A percentile compares a stretch with the other conserved stretches of the same genome.
Evolutionary conservation across 92 coral and sea anemone genomes (phyloP).

Genomic region (Palythoa grandiflora): DNA sequence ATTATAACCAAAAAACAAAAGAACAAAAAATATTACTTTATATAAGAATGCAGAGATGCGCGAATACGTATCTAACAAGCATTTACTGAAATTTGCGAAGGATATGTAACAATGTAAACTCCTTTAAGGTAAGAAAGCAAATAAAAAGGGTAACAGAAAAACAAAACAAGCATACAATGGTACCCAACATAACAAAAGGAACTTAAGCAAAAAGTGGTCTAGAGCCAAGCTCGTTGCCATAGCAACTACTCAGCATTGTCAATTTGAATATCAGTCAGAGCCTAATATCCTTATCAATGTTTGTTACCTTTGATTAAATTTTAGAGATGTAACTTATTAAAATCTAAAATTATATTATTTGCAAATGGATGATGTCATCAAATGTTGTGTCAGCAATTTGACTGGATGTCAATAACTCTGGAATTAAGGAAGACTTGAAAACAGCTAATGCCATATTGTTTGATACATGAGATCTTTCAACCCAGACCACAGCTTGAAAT

Average conservation of each 20-base stretch:
- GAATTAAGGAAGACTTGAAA: slow-evolving; percentile 3
- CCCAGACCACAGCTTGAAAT: slow-evolving; percentile 24
- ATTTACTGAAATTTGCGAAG: slow-evolving; percentile 23
- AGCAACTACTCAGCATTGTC: slow-evolving; percentile 17
- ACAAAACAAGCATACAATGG: slow-evolving; percentile 23
- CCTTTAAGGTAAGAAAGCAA: slow-evolving; percentile 20
- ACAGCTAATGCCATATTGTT: slow-evolving; percentile 22
- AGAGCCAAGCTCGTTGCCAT: slow-evolving; percentile 30
- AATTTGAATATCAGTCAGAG: slow-evolving; percentile 31
- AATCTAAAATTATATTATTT: slow-evolving; percentile 4
- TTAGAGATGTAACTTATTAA: neutral
- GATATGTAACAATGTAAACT: slow-evolving; percentile 23
- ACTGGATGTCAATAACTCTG: neutral
- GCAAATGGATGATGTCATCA: slow-evolving; percentile 33
- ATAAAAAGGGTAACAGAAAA: slow-evolving; percentile 4
- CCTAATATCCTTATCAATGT: slow-evolving; percentile 26
- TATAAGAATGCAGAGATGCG: slow-evolving; percentile 7
- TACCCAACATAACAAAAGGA: slow-evolving; percentile 32
- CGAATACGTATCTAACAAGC: slow-evolving; percentile 15
- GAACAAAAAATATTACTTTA: slow-evolving; percentile 15
- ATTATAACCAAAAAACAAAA: neutral
- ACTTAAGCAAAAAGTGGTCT: slow-evolving; percentile 10
- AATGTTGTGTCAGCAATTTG: slow-evolving; percentile 24
- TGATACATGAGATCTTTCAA: slow-evolving; percentile 29
- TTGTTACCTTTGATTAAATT: neutral